These are phyloP conservation scores for Gymnoscopelus microlampas DNA, from an alignment of 2,797 vertebrate species.

Conservation along the genomic window DNA sequence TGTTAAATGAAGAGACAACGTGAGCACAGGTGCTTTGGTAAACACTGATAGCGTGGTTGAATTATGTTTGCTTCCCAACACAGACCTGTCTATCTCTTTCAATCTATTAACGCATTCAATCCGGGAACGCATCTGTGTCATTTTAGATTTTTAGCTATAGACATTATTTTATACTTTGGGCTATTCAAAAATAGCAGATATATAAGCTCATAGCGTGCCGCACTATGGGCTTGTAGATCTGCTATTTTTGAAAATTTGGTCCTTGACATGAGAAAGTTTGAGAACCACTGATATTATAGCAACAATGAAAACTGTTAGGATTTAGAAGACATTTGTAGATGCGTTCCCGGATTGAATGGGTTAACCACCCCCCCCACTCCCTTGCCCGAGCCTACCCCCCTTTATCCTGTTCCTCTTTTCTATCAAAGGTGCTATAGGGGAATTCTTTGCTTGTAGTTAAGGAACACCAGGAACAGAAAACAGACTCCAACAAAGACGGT, in stretches of 20 bases:
- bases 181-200: too few species aligned
- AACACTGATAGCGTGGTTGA: slow-evolving; percentile 80
- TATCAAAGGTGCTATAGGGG: neutral
- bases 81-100: slow-evolving; percentile 69
- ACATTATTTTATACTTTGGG: too few species aligned
- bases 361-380: slow-evolving; percentile 13
- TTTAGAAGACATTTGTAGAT: too few species aligned
- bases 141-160: too few species aligned
- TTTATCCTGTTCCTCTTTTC: slow-evolving; percentile 46
- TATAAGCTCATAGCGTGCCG: too few species aligned
- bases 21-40: slow-evolving; percentile 77
- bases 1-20: slow-evolving; percentile 66
- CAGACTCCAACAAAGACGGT: slow-evolving; percentile 53
- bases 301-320: too few species aligned
- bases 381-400: slow-evolving; percentile 58
- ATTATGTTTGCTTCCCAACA: slow-evolving; percentile 74
- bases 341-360: too few species aligned
- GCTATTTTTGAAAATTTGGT: too few species aligned
- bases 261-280: too few species aligned
- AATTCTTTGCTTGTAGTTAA: slow-evolving; percentile 40
- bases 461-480: slow-evolving; percentile 59
- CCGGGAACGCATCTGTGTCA: too few species aligned
- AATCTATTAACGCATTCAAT: slow-evolving; percentile 63
- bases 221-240: too few species aligned
- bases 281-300: too few species aligned